Conservation (phyloP, 2,113 vertebrate genomes). For the Vanacampus margaritifer region DNA sequence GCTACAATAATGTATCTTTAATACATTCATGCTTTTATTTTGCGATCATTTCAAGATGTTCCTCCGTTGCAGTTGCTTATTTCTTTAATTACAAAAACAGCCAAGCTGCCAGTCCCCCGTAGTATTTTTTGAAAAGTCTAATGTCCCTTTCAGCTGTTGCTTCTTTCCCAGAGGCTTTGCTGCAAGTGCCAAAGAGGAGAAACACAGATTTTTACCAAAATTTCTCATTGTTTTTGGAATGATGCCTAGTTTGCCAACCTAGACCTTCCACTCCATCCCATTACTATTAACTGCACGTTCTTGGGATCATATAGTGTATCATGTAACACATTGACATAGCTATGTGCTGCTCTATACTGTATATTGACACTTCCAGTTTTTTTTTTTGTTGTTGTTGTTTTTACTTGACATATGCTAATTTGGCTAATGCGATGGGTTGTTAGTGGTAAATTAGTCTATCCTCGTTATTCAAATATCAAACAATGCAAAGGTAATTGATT, state of each 20-base stretch:
- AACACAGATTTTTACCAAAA: conserved; percentile 44
- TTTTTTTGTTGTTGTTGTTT: no score
- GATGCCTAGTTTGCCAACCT: conserved; percentile 26
- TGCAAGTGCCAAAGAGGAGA: conserved; percentile 49
- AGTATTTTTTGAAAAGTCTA: conserved; percentile 59
- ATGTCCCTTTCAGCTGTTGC: conserved; percentile 43
- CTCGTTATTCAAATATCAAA: not conserved
- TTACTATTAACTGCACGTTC: not conserved
- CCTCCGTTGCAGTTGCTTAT: conserved; percentile 29
- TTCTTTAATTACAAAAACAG: conserved; percentile 49
- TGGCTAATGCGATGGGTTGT: no score
- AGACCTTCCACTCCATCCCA: conserved; percentile 19
- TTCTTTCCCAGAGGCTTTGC: conserved; percentile 34
- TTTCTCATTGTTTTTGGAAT: conserved; percentile 50
- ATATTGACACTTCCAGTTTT: no score
- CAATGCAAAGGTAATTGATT: not conserved
- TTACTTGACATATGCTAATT: no score
- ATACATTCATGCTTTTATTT: conserved; percentile 59
- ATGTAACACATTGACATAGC: not conserved
- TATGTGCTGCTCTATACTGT: no score
- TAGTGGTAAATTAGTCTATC: not conserved
- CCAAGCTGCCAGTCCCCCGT: conserved; percentile 59
- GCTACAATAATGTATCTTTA: conserved; percentile 54
- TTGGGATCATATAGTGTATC: not conserved
- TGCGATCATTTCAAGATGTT: conserved; percentile 72